A percentile compares a stretch with the other conserved stretches of the same genome.
Evolutionary conservation across 2,888 invertebrate species (phyloP).

Genomic region (Himalopsyche kuldschensis): DNA sequence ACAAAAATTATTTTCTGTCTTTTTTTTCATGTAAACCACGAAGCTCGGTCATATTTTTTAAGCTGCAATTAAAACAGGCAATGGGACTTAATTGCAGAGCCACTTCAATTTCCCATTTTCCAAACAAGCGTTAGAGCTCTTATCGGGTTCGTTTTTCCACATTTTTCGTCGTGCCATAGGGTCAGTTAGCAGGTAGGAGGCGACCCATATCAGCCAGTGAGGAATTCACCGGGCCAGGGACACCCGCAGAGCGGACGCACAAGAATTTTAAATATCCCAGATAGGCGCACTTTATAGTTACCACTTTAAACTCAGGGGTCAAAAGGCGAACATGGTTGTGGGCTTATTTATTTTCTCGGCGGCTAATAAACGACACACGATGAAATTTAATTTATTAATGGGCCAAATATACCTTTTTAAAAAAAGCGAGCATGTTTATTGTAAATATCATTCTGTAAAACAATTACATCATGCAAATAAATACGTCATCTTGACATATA

Average conservation of each 20-base stretch:
- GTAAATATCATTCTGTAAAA: no score
- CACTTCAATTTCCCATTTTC: not conserved
- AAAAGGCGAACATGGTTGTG: not conserved
- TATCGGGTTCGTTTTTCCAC: not conserved
- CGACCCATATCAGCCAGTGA: conserved; percentile 28
- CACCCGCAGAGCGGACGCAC: conserved; percentile 8
- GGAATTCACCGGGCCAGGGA: conserved; percentile 21
- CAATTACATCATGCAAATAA: no score
- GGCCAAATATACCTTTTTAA: not conserved
- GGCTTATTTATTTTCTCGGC: conserved; percentile 14
- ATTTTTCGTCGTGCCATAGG: conserved; percentile 10
- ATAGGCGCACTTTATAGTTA: conserved; percentile 26
- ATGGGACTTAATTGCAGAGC: not conserved
- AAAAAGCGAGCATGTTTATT: not conserved
- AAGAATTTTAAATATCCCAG: conserved; percentile 33
- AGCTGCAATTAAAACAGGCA: no score
- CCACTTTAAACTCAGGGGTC: conserved; percentile 17
- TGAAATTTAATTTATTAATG: not conserved
- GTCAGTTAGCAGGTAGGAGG: conserved; percentile 7
- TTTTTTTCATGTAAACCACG: no score
- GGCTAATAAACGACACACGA: conserved; percentile 12
- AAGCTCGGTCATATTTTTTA: no score
- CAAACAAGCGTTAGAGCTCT: not conserved
- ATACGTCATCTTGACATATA: no score
- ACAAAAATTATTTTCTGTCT: no score